These are phyloP conservation scores for Troglohyphantes excavatus DNA, from an alignment of 2,888 invertebrate species.

Conservation along the genomic window DNA sequence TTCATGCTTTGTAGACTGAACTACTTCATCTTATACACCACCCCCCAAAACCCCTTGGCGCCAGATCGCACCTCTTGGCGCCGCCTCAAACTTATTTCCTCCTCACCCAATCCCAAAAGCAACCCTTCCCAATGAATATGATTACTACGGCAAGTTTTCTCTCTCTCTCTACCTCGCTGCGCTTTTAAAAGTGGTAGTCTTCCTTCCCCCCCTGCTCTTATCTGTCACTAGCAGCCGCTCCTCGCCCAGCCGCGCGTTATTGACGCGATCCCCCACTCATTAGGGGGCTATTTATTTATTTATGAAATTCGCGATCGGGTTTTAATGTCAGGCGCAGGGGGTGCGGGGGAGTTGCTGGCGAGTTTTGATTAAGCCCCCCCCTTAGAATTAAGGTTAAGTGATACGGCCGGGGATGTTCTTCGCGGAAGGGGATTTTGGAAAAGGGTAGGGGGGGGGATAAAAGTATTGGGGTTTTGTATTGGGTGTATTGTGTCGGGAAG, in stretches of 20 bases:
- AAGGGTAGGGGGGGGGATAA: background rate
- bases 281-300: slow-evolving; percentile 75
- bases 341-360: background rate
- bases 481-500: background rate
- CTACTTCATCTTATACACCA: too few species aligned
- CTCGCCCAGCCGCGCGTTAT: slow-evolving; percentile 37
- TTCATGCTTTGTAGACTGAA: too few species aligned
- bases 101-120: background rate
- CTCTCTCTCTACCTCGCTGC: slow-evolving; percentile 53
- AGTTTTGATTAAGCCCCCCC: slow-evolving; percentile 63
- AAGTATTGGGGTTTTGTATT: background rate
- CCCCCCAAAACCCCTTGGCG: background rate
- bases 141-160: slow-evolving; percentile 76
- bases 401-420: slow-evolving; percentile 1
- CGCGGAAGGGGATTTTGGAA: background rate
- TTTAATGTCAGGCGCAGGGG: slow-evolving; percentile 54
- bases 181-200: slow-evolving; percentile 50
- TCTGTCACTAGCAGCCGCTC: slow-evolving; percentile 75
- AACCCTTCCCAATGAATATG: slow-evolving; percentile 75
- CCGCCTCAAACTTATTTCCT: slow-evolving; percentile 37
- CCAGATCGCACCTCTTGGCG: slow-evolving; percentile 14
- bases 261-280: slow-evolving; percentile 58
- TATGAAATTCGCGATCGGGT: slow-evolving; percentile 70
- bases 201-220: slow-evolving; percentile 36
- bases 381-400: slow-evolving; percentile 58